These are phyloP conservation scores for Aphaenogaster rudis DNA, from an alignment of 1,140 invertebrate genomes.

Conservation along the genomic window DNA sequence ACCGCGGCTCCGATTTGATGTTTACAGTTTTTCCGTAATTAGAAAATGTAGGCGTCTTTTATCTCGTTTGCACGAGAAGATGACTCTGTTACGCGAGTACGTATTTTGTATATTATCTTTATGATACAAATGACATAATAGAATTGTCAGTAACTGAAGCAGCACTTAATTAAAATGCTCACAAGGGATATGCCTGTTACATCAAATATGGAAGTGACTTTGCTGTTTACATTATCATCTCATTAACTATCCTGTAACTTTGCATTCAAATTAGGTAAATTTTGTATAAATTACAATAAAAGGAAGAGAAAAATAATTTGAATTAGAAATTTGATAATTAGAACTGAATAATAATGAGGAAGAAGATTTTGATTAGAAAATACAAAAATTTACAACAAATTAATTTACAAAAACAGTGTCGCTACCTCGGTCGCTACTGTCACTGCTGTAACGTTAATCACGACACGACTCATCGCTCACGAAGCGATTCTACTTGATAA, in stretches of 20 bases:
- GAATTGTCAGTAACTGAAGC: background rate
- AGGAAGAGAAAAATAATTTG: background rate
- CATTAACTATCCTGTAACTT: background rate
- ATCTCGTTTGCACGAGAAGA: constrained; percentile 24
- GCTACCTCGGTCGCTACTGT: too few relatives aligned
- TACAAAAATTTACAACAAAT: background rate
- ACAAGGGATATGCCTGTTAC: background rate
- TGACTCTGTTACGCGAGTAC: background rate
- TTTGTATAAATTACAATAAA: background rate
- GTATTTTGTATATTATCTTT: constrained; percentile 32
- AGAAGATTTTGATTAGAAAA: background rate
- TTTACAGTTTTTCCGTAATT: constrained; percentile 34
- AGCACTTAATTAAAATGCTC: constrained; percentile 39
- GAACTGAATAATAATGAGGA: background rate
- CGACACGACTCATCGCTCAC: background rate
- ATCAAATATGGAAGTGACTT: constrained; percentile 1
- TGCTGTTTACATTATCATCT: constrained; percentile 4
- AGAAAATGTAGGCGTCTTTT: constrained; percentile 49
- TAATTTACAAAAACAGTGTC: background rate
- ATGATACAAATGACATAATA: background rate
- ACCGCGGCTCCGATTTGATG: constrained; percentile 22
- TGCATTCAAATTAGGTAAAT: background rate
- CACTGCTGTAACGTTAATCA: background rate
- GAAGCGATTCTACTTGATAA: constrained; percentile 24
- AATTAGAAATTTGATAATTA: background rate